Evolutionary conservation across 2,797 vertebrate species (phyloP), one percentile per base, ranked within the genome.

Genomic region (Lepilemur septentrionalis): DNA sequence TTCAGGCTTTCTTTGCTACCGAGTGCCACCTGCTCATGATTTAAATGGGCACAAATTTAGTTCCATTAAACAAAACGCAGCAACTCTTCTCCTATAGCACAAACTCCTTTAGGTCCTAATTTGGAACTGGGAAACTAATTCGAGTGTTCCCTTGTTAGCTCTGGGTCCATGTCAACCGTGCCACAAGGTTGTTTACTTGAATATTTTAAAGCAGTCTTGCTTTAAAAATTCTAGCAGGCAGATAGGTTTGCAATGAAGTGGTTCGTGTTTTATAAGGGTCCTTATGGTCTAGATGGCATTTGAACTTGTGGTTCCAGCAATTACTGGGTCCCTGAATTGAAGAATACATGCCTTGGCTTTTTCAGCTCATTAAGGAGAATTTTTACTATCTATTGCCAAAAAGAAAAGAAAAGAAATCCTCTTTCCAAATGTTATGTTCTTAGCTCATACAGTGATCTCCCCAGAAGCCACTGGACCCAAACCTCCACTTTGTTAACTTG

Each of bases 21-120:
- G 80, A 93, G 92, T 96, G 95, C 97, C 96, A 98, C 93, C 97
- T 98, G 97, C 96, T 98, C 10, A 25, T 50, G 67, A 98, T 89
- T 98, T 97, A 98, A 98, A 98, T 96, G 94, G 55, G 38, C 91
- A 94, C 96, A 97, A 84, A 97, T 97, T 97, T 95, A 95, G 63
- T 97, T 89, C 94, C 96, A 79, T 97, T 98, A 98, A 98, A 98
- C 98, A 95, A 96, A 96, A 96, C 0, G 0, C 96, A 94, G 76
- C 57, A 61, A 91, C 90, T 93, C 86, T 97, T 89, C 86, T 91
- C 83, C 59, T 93, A 12, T 10, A 79, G 0, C 3, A 10, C 0
- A 13, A 79, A 72, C 78, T 73, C 73, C 85, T 93, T 96, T 75
- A 48, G 79, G 72, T 78, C 91, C 93, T 97, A 38, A 93, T 96